Percentiles rank a stretch among this genome's conserved stretches.
These are phyloP conservation scores for Cyclopterus lumpus DNA, from an alignment of 2,797 vertebrate species.

Conservation along the genomic window DNA sequence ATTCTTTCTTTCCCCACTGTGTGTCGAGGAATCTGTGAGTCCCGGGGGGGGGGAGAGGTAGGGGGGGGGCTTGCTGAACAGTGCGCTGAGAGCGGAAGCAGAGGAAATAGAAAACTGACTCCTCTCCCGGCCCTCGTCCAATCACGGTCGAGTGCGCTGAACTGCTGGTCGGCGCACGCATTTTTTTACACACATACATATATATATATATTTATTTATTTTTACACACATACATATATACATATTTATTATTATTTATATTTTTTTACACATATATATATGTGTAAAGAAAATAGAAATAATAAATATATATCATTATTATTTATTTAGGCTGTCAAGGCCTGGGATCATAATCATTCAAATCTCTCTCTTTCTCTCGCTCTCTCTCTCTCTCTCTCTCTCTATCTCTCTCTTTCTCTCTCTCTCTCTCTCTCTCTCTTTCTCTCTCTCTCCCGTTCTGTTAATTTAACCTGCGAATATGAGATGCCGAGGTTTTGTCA, in stretches of 20 bases:
- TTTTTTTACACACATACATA: too few relatives aligned
- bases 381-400: too few relatives aligned
- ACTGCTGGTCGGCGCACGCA: slow-evolving; percentile 24
- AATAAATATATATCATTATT: too few relatives aligned
- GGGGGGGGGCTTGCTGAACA: slow-evolving; percentile 39
- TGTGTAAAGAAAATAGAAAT: too few relatives aligned
- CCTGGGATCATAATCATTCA: slow-evolving; percentile 9
- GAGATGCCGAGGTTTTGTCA: slow-evolving; percentile 46
- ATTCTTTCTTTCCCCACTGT: slow-evolving; percentile 40
- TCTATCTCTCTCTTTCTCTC: slow-evolving; percentile 25
- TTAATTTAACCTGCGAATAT: slow-evolving; percentile 44
- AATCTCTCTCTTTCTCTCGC: too few relatives aligned
- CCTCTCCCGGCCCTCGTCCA: slow-evolving; percentile 39
- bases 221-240: not conserved
- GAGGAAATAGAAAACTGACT: slow-evolving; percentile 56
- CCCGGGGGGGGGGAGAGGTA: too few relatives aligned
- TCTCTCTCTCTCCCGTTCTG: slow-evolving; percentile 10
- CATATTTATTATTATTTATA: too few relatives aligned
- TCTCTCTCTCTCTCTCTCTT: slow-evolving; percentile 7
- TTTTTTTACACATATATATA: too few relatives aligned
- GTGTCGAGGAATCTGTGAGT: slow-evolving; percentile 55
- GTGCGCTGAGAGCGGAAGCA: slow-evolving; percentile 34
- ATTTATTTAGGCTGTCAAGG: slow-evolving; percentile 24
- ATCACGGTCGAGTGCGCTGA: slow-evolving; percentile 40
- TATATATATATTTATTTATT: too few relatives aligned